Evolutionary conservation across 2,888 invertebrate genomes (phyloP).

Genomic region (Artemia sp.): DNA sequence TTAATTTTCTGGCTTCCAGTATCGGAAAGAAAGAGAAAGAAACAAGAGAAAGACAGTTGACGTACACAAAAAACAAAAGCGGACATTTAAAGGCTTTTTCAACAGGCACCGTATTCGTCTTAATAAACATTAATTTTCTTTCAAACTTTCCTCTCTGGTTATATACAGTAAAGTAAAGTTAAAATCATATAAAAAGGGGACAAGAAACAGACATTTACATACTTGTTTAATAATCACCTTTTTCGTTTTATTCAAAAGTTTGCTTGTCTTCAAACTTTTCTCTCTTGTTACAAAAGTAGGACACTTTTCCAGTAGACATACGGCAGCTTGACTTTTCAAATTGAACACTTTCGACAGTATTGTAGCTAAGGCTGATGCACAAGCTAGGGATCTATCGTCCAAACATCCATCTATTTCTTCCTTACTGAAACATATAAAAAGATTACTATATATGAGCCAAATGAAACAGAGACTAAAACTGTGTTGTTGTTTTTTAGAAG

Average conservation of each 20-base stretch:
- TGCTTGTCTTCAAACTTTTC: slow-evolving; percentile 47
- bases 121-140: too few species aligned
- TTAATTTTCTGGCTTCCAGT: too few species aligned
- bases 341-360: slow-evolving; percentile 59
- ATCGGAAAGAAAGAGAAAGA: too few species aligned
- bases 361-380: slow-evolving; percentile 60
- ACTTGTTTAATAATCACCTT: slow-evolving; percentile 36
- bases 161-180: neutral
- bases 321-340: slow-evolving; percentile 42
- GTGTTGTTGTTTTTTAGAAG: too few species aligned
- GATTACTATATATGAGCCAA: too few species aligned
- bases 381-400: slow-evolving; percentile 46
- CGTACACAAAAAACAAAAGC: too few species aligned
- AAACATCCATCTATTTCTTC: slow-evolving; percentile 47
- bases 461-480: too few species aligned
- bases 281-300: slow-evolving; percentile 72
- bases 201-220: slow-evolving; percentile 25
- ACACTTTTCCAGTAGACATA: slow-evolving; percentile 48
- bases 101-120: too few species aligned
- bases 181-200: slow-evolving; percentile 15
- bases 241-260: slow-evolving; percentile 47
- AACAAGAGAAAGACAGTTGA: too few species aligned
- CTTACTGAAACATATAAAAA: slow-evolving; percentile 32
- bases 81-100: too few species aligned
- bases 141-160: neutral